Conservation (phyloP, 2,113 vertebrate species). For the Corythaixoides concolor region DNA sequence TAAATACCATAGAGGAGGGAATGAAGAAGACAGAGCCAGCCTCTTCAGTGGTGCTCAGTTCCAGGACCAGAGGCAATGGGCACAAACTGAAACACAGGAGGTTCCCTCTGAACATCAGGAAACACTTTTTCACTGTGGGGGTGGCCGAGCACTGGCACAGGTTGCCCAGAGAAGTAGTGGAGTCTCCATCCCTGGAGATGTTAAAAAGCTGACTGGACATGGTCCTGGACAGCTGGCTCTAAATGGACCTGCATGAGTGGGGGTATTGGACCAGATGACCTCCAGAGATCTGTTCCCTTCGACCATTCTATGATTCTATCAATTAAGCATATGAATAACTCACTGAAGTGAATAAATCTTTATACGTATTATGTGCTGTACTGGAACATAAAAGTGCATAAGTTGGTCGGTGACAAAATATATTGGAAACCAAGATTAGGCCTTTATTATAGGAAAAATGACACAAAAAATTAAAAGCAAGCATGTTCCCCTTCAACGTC, state of each 20-base stretch:
- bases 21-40: background rate
- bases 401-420: background rate
- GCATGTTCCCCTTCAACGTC: background rate
- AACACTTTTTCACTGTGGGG: background rate
- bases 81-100: background rate
- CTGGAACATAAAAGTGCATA: background rate
- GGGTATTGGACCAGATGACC: background rate
- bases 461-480: background rate
- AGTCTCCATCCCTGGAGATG: background rate
- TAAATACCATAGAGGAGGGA: background rate
- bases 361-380: background rate
- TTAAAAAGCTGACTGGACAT: rapidly evolving
- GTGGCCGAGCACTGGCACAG: rapidly evolving
- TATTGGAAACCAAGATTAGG: background rate
- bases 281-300: background rate
- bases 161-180: background rate
- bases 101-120: background rate
- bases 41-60: background rate
- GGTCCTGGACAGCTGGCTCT: background rate
- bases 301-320: background rate
- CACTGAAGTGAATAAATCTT: background rate
- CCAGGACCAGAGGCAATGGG: background rate
- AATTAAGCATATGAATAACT: background rate
- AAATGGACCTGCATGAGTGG: background rate
- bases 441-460: background rate